Conservation (phyloP, 2,888 invertebrate species). For the Tetanocera ferruginea region DNA sequence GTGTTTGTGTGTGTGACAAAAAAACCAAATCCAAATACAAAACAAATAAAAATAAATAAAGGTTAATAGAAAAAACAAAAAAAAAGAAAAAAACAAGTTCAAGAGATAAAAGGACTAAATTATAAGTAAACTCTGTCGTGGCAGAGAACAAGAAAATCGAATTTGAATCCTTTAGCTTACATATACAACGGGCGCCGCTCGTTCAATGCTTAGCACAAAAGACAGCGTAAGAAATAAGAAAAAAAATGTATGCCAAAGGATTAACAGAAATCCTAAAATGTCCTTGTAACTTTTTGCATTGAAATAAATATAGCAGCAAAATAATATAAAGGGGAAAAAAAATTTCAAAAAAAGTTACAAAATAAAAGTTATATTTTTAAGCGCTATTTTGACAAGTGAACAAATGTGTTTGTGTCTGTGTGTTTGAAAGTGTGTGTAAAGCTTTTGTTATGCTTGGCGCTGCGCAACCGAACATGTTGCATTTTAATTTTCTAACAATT, state of each 20-base stretch:
- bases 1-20: constrained; percentile 11
- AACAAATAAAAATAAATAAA: neutral
- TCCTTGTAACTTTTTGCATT: constrained; percentile 27
- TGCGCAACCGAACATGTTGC: no score
- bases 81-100: constrained; percentile 2
- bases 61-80: neutral
- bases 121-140: neutral
- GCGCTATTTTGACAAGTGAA: no score
- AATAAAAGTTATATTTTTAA: no score
- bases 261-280: constrained; percentile 14
- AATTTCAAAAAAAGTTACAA: no score
- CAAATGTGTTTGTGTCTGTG: neutral
- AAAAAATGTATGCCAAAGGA: neutral
- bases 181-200: no score
- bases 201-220: no score
- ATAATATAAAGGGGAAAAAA: constrained; percentile 2
- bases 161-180: neutral
- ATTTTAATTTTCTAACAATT: no score
- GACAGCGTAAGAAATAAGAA: neutral
- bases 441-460: no score
- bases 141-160: neutral
- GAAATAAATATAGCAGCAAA: constrained; percentile 42
- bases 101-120: constrained; percentile 26
- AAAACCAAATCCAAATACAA: neutral
- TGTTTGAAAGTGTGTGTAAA: neutral